Percentiles rank a stretch among this genome's conserved stretches.
phyloP scores from a whole-genome alignment of 2,797 vertebrate genomes.

The Zenarchopterus dispar region DNA sequence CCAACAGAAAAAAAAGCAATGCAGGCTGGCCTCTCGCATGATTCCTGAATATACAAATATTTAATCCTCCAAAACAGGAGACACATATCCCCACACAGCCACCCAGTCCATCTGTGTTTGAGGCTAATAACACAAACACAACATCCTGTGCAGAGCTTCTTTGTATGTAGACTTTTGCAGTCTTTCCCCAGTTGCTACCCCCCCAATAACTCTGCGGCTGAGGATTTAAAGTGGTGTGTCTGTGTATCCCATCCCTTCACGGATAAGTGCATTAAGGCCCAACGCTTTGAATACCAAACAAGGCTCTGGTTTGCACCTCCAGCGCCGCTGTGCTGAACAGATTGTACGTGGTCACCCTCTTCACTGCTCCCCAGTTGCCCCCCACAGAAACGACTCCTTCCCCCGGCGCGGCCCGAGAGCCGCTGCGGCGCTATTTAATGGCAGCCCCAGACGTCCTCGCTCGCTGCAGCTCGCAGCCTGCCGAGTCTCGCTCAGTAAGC shows the following conservation, averaged over 20 bases:
- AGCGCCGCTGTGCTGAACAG: conserved; percentile 52
- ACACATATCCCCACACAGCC: no score
- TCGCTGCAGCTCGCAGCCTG: conserved; percentile 44
- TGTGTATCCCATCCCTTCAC: conserved; percentile 68
- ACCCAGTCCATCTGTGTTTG: conserved; percentile 22
- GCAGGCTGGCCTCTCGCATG: no score
- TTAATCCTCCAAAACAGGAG: no score
- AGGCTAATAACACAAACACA: conserved; percentile 23
- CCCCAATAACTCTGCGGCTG: conserved; percentile 55
- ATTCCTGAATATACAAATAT: no score
- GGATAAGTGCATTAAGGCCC: conserved; percentile 71
- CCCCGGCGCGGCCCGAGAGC: conserved; percentile 21
- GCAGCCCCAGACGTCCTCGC: conserved; percentile 52
- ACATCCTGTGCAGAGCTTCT: conserved; percentile 16
- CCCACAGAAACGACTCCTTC: conserved; percentile 42
- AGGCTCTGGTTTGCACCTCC: conserved; percentile 59
- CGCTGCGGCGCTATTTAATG: conserved; percentile 58
- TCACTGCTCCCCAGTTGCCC: conserved; percentile 42
- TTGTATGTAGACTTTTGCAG: conserved; percentile 36
- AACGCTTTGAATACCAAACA: conserved; percentile 74
- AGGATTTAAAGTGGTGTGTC: conserved; percentile 67
- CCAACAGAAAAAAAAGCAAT: no score
- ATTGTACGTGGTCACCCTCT: conserved; percentile 61
- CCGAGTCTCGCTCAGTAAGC: conserved; percentile 46
- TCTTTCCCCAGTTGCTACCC: conserved; percentile 52